Base-by-base conservation (phyloP, 2,888 invertebrate genomes). In the Apomyelois bistriatella region DNA sequence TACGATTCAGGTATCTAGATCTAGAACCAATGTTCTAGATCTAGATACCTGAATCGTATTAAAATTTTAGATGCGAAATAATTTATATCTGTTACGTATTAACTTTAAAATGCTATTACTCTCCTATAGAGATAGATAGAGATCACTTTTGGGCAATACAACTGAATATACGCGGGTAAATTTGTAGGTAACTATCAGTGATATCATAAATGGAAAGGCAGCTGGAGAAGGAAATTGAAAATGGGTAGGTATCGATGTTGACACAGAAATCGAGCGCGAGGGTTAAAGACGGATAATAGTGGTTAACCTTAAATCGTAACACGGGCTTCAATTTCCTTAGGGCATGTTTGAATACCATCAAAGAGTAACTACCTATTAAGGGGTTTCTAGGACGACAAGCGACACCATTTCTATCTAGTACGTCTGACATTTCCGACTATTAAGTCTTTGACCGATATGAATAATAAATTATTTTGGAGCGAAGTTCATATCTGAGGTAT, bases 331-430 rank as follows among this genome's bases (percentile, higher is more conserved):
- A 38, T 38, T 49, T 36, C 48, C 48, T 37, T 38, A 28, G 48
- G 75, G 78, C 68, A 75, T 65, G 75, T 68, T 70, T 53, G 63
- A 69, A 68, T 66, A 68, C 66, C 66, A 65, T 68, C 61, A 61
- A 56, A 54, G 58, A 66, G 60, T 65, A 67, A 66, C 62, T 68
- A 64, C 66, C 64, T 69, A 66, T 70, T 69, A 66, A 54, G 59
- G 62, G 70, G 67, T 72, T 74, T 72, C 66, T 74, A 61, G 74
- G 67, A 65, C 74, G 73, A 62, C 73, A 46, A 9, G 35, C 10
- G 75, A 55, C 69, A 32, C 32, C 63, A 70, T 78, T 57, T 52
- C 40, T 61, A 62, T 52, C 40, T 61, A 62, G 76, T 72, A 72
- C 74, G 72, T 56, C 68, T 64, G 70, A 53, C 57, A 63, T 58